Conservation (phyloP, 2,888 invertebrate genomes). For the Poecilus cupreus region DNA sequence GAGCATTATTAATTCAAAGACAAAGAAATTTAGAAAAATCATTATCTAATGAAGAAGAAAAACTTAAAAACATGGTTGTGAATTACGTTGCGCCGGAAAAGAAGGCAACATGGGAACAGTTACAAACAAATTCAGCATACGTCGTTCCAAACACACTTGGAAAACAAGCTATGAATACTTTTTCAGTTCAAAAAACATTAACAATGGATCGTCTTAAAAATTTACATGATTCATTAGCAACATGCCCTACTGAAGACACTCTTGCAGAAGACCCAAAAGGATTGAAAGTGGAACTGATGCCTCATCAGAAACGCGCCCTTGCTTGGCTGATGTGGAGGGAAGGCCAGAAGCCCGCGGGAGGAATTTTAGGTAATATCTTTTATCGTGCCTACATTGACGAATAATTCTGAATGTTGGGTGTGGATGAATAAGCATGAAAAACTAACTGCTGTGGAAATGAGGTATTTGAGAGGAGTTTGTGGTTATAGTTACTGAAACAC, state of each 20-base stretch:
- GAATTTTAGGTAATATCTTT: slow-evolving; percentile 84
- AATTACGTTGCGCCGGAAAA: slow-evolving; percentile 67
- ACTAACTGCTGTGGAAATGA: no score
- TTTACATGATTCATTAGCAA: slow-evolving; percentile 82
- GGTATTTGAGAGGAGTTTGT: no score
- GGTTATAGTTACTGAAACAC: no score
- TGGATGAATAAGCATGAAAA: no score
- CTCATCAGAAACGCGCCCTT: slow-evolving; percentile 89
- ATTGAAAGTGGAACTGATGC: slow-evolving; percentile 82
- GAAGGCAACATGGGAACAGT: slow-evolving; percentile 75
- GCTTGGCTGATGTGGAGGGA: slow-evolving; percentile 95
- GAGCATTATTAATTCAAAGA: slow-evolving; percentile 75
- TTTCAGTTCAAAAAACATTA: slow-evolving; percentile 80
- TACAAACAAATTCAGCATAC: slow-evolving; percentile 74
- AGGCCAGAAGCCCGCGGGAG: slow-evolving; percentile 88
- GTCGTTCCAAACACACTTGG: slow-evolving; percentile 78
- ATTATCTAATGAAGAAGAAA: slow-evolving; percentile 73
- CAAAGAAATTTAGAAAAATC: slow-evolving; percentile 72
- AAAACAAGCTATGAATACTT: slow-evolving; percentile 80
- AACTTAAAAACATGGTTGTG: slow-evolving; percentile 75
- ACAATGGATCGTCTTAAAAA: slow-evolving; percentile 83
- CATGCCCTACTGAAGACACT: slow-evolving; percentile 79
- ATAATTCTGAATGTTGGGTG: no score
- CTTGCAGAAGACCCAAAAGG: slow-evolving; percentile 78
- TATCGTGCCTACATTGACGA: no score